These are phyloP conservation scores for Podargus strigoides DNA, from an alignment of 2,797 vertebrate genomes.

Conservation along the genomic window DNA sequence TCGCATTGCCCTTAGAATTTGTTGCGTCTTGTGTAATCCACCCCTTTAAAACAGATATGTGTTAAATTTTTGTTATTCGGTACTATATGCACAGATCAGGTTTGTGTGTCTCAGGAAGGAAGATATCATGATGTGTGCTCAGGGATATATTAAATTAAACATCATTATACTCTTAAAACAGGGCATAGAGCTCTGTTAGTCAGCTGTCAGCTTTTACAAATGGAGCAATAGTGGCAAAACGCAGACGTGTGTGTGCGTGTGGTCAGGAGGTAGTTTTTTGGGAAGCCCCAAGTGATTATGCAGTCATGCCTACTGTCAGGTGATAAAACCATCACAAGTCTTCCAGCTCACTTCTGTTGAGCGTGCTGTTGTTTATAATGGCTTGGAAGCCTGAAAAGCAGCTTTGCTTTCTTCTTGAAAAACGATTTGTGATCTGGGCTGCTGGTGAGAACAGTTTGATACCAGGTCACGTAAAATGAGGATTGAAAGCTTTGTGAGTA, in stretches of 20 bases:
- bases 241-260: neutral
- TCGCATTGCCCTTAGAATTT: neutral
- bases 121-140: accelerated
- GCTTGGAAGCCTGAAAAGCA: neutral
- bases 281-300: neutral
- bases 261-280: neutral
- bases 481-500: neutral
- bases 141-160: neutral
- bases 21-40: no score
- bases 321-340: neutral
- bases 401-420: neutral
- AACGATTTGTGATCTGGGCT: neutral
- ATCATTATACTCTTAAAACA: neutral
- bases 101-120: neutral
- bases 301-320: neutral
- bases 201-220: neutral
- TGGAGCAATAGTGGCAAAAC: neutral
- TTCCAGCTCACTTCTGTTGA: neutral
- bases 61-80: accelerated
- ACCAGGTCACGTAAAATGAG: neutral
- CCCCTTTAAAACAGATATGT: neutral
- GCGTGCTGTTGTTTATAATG: neutral
- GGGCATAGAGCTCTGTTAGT: neutral
- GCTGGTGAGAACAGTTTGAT: neutral
- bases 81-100: accelerated